Conservation (phyloP, 2,113 vertebrate species). For the Pterocles burchelli region DNA sequence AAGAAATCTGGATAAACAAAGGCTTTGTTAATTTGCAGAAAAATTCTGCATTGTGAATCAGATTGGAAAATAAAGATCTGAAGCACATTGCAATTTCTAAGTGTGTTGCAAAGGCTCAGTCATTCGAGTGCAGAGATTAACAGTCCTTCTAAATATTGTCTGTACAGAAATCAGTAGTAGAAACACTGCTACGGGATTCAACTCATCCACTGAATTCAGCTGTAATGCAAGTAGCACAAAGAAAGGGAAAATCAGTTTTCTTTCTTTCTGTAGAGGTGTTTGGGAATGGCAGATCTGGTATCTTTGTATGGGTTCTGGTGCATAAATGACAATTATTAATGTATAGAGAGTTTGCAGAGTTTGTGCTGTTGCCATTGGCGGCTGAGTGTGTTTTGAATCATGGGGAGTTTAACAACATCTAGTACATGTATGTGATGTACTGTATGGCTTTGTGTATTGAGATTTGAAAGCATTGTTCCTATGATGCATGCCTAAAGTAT, state of each 20-base stretch:
- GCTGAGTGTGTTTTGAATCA: not conserved
- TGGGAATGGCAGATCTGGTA: not conserved
- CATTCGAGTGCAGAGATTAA: not conserved
- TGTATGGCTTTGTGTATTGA: not conserved
- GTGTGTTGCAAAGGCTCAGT: not conserved
- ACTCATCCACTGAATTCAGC: not conserved
- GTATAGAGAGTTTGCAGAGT: not conserved
- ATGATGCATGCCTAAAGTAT: not conserved
- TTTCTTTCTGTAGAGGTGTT: not conserved
- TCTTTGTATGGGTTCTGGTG: not conserved
- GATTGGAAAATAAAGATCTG: not conserved
- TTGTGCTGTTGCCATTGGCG: not conserved
- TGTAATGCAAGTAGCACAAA: not conserved
- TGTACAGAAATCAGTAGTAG: not conserved
- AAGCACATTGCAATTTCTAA: not conserved
- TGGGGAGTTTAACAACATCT: not conserved
- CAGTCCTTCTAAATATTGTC: not conserved
- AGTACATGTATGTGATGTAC: not conserved
- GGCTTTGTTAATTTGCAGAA: not conserved
- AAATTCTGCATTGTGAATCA: not conserved
- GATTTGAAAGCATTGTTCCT: not conserved
- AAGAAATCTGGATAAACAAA: conserved; percentile 7
- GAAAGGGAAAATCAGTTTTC: not conserved
- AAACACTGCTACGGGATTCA: not conserved
- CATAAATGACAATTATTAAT: not conserved